These are phyloP conservation scores for Pedionomus torquatus DNA, from an alignment of 2,113 vertebrate species.

Conservation along the genomic window DNA sequence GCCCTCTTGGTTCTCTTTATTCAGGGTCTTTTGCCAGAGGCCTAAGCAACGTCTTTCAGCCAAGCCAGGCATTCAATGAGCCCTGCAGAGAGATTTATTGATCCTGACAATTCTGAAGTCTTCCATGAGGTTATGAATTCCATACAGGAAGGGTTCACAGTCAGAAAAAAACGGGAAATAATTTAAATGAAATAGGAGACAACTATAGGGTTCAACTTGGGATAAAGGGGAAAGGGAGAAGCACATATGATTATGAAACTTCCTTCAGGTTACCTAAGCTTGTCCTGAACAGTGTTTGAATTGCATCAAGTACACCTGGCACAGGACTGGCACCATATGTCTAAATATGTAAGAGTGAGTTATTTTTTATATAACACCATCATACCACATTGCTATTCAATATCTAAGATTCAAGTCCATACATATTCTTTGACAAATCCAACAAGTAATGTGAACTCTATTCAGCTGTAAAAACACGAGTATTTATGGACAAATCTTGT, in stretches of 20 bases:
- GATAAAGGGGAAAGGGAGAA: neutral
- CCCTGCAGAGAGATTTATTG: neutral
- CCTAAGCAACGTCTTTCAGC: neutral
- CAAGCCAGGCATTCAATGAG: neutral
- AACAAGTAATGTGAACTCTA: neutral
- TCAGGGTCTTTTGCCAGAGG: neutral
- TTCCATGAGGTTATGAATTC: neutral
- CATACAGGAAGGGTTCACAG: neutral
- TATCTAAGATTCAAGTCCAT: neutral
- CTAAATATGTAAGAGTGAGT: neutral
- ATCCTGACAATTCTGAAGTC: neutral
- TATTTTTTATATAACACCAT: neutral
- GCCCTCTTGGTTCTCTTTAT: neutral
- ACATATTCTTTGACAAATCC: neutral
- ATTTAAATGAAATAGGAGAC: neutral
- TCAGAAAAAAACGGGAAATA: neutral
- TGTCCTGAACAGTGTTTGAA: neutral
- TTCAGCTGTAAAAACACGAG: neutral
- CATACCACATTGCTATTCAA: neutral
- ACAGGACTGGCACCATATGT: neutral
- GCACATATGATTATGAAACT: neutral
- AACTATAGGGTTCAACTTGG: neutral
- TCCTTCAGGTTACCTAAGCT: neutral
- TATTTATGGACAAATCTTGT: neutral
- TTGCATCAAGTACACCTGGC: neutral